Conservation (phyloP, 2,113 vertebrate genomes). For the Ploceus nigricollis region DNA sequence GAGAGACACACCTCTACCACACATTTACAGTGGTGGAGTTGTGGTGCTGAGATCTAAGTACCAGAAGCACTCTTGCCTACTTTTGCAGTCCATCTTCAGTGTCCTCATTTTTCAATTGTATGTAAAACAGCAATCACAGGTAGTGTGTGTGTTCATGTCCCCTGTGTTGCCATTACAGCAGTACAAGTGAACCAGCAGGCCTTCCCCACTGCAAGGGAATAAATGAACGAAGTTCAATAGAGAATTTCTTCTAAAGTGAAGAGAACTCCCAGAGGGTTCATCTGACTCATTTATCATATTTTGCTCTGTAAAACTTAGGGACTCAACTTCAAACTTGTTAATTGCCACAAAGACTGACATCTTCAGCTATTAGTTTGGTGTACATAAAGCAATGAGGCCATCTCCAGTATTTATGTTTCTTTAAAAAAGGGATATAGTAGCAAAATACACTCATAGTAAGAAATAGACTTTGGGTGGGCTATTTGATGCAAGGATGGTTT, state of each 20-base stretch:
- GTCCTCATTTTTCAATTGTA: conserved; percentile 27
- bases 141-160: conserved; percentile 26
- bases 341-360: not conserved
- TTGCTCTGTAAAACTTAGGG: conserved; percentile 16
- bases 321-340: conserved; percentile 17
- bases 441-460: conserved; percentile 23
- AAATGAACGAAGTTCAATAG: conserved; percentile 10
- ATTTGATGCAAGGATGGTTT: conserved; percentile 53
- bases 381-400: not conserved
- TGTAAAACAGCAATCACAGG: conserved; percentile 43
- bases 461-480: conserved; percentile 23
- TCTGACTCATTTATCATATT: not conserved
- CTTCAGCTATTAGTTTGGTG: conserved; percentile 25
- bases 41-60: conserved; percentile 59
- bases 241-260: conserved; percentile 1
- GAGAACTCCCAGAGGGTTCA: not conserved
- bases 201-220: not conserved
- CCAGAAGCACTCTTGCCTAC: conserved; percentile 60
- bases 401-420: not conserved
- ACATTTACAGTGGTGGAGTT: conserved; percentile 54
- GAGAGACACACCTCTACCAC: conserved; percentile 47
- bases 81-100: conserved; percentile 60
- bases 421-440: conserved; percentile 3
- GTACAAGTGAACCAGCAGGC: conserved; percentile 15
- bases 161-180: conserved; percentile 27